Percentiles rank a stretch among this genome's conserved stretches.
Conservation (phyloP, 2,113 vertebrate species). For the Callopanchax toddi region DNA sequence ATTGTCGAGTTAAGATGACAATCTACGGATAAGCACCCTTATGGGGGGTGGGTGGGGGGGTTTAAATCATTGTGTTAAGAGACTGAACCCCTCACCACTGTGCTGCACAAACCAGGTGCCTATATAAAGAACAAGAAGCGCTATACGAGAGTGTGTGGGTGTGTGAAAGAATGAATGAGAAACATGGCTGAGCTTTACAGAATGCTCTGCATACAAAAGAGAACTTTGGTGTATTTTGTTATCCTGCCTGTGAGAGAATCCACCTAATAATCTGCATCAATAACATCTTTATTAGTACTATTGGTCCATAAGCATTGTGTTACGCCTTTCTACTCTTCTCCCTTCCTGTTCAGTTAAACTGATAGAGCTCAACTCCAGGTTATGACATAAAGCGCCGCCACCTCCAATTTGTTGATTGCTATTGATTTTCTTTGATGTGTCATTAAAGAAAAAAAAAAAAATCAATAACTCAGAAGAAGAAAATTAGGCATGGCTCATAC, state of each 20-base stretch:
- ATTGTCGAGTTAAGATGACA: too few species aligned
- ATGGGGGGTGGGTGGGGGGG: too few species aligned
- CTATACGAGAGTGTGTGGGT: background rate
- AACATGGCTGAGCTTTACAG: background rate
- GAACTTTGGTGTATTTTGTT: background rate
- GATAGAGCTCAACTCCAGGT: conserved; percentile 82
- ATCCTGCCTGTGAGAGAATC: conserved; percentile 1
- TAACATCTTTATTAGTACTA: conserved; percentile 68
- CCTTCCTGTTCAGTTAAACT: conserved; percentile 82
- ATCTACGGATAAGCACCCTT: too few species aligned
- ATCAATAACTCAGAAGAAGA: conserved; percentile 91
- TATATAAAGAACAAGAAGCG: too few species aligned
- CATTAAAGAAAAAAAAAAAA: conserved; percentile 90
- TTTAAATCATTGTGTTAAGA: too few species aligned
- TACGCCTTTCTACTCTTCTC: conserved; percentile 41
- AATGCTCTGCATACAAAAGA: background rate
- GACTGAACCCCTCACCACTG: too few species aligned
- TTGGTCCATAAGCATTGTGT: conserved; percentile 17
- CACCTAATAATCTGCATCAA: conserved; percentile 48
- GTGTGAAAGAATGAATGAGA: background rate
- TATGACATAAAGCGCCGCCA: conserved; percentile 83
- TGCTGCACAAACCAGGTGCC: too few species aligned
- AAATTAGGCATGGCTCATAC: conserved; percentile 94
- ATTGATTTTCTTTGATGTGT: conserved; percentile 99
- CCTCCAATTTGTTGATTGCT: conserved; percentile 99